Base-by-base conservation (phyloP, 2,888 invertebrate genomes). In the Dione juno region DNA sequence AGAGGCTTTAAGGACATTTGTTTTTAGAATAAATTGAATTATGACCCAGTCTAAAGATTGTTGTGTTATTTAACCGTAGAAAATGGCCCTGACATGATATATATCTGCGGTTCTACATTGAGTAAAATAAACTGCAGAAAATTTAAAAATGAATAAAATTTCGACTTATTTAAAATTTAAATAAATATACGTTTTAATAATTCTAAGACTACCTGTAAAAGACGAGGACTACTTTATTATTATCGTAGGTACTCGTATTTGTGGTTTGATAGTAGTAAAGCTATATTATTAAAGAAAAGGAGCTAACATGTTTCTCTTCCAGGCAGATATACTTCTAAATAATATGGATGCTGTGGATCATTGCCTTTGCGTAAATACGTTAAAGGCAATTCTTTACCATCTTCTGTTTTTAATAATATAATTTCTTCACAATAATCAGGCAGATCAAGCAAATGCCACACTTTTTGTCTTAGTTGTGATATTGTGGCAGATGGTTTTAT, bases 361-460 rank as follows among this genome's bases (percentile, higher is more conserved):
- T 92, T 92, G n/a, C 92, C 92, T 53, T 83, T 85, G 28, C 88
- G 83, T 28, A 93, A 76, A 13, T 85, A 84, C 1, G 85, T 86
- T 14, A 93, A 76, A 0, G 90, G 87, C 77, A 92, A 80, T 65
- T 90, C 87, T 8, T 76, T 75, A 10, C 85, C 84, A 7, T 78
- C 78, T 37, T 77, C 79, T 0, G 83, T 79, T 74, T 89, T 91
- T 19, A 93, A 80, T 43, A 90, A 77, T 54, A 93, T 90, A 10
- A 89, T 74, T 77, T 93, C 92, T 50, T 93, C 92, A 70, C 92
- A 92, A 70, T 84, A 93, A 77, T 93, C 92, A 0, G 92, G 92
- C 35, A 93, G 75, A 21, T 92, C 84, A 10, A 93, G 82, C 10
- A 93, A 78, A 74, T 90, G 81, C 92, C 92, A 93, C 8, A 93